Conservation (phyloP, 2,113 vertebrate species). For the Ceratotherium simum region DNA sequence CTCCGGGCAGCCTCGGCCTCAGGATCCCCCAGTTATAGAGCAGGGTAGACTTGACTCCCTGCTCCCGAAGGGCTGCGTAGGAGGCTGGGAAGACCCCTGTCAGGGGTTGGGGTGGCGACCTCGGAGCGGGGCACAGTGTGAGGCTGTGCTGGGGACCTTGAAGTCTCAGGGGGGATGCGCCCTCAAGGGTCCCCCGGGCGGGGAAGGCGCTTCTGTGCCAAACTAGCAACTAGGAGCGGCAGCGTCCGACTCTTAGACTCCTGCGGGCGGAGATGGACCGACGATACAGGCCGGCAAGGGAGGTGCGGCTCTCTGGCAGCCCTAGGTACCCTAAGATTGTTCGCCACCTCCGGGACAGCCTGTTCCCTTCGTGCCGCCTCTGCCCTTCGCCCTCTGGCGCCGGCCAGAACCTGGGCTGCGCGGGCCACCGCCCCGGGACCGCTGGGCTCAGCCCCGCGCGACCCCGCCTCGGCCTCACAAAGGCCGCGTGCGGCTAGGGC, state of each 20-base stretch:
- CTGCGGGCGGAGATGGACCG: slow-evolving; percentile 60
- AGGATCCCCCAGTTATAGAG: background rate
- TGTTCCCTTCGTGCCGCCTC: background rate
- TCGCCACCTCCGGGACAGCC: background rate
- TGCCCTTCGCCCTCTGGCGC: slow-evolving; percentile 18
- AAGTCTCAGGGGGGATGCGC: too few relatives aligned
- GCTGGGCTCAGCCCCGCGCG: slow-evolving; percentile 46
- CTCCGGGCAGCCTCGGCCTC: background rate
- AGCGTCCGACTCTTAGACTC: slow-evolving; percentile 32
- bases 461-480: slow-evolving; percentile 62
- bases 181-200: background rate
- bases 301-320: slow-evolving; percentile 18
- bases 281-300: slow-evolving; percentile 14
- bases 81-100: background rate
- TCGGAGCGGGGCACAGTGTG: background rate
- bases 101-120: background rate
- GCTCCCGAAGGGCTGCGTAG: background rate
- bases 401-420: background rate
- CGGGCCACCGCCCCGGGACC: background rate
- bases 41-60: background rate
- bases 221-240: slow-evolving; percentile 49
- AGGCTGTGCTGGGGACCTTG: background rate
- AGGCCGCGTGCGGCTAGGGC: slow-evolving; percentile 54
- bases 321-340: slow-evolving; percentile 67
- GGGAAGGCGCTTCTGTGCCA: background rate